Percentiles rank a stretch among this genome's conserved stretches.
These are phyloP conservation scores for Steinernema scapterisci DNA, from an alignment of 2,888 invertebrate genomes.

Conservation along the genomic window DNA sequence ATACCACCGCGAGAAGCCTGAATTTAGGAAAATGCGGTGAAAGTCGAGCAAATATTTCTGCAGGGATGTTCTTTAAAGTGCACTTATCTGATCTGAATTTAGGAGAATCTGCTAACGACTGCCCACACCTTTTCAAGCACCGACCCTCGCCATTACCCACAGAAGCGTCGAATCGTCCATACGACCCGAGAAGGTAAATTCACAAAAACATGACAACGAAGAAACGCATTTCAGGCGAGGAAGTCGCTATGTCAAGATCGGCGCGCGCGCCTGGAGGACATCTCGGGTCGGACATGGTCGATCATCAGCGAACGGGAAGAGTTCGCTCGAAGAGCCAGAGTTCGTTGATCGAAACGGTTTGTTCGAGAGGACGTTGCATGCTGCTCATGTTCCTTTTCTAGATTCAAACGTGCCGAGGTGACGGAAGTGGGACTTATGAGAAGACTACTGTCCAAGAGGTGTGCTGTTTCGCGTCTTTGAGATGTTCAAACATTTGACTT, in stretches of 20 bases:
- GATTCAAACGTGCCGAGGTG: not conserved
- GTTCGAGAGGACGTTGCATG: not conserved
- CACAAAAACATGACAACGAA: not conserved
- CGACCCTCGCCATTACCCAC: conserved; percentile 50
- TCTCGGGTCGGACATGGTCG: conserved; percentile 51
- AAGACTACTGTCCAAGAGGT: conserved; percentile 21
- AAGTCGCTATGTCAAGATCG: conserved; percentile 43
- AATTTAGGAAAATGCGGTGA: too few species aligned
- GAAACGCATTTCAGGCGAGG: not conserved
- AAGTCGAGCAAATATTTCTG: too few species aligned
- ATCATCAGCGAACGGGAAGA: conserved; percentile 31
- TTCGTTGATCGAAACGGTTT: conserved; percentile 18
- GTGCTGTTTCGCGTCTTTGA: not conserved
- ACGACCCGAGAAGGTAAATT: conserved; percentile 31
- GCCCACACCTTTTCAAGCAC: conserved; percentile 55
- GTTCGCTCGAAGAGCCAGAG: conserved; percentile 20
- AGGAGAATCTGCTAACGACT: conserved; percentile 45
- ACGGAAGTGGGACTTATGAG: conserved; percentile 16
- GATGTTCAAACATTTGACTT: not conserved
- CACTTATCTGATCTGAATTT: too few species aligned
- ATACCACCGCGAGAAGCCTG: too few species aligned
- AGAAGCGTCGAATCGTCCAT: conserved; percentile 48
- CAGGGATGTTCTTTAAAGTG: too few species aligned
- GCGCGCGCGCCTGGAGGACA: conserved; percentile 40
- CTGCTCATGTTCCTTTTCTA: not conserved